A percentile compares a stretch with the other conserved stretches of the same genome.
These are phyloP conservation scores for Tiaroga cobitis DNA, from an alignment of 2,797 vertebrate genomes.

Conservation along the genomic window DNA sequence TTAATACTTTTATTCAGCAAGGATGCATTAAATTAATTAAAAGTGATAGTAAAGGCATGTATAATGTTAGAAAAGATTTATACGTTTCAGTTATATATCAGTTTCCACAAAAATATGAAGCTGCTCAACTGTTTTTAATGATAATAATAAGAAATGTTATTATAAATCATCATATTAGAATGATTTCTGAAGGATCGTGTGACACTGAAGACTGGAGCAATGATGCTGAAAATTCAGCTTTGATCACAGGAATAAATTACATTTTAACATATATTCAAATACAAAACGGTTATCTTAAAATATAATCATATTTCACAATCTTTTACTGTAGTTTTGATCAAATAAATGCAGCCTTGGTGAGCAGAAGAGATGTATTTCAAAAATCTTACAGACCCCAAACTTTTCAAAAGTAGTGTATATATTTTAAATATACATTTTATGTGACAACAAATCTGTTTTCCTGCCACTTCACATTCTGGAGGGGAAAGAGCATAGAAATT, in stretches of 20 bases:
- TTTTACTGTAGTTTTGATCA: neutral
- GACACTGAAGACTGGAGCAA: neutral
- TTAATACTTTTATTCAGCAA: neutral
- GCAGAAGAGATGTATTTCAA: neutral
- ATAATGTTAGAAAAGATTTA: neutral
- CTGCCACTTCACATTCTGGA: slow-evolving; percentile 18
- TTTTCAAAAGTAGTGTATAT: neutral
- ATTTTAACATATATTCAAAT: neutral
- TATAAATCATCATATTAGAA: neutral
- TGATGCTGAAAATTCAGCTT: neutral
- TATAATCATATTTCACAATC: neutral
- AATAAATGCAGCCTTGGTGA: neutral
- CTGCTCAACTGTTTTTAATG: neutral
- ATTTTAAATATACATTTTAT: neutral
- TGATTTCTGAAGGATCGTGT: neutral
- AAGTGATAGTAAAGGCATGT: neutral
- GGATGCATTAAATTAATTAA: neutral
- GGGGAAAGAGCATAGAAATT: neutral
- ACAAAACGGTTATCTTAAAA: neutral
- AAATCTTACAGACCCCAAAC: neutral
- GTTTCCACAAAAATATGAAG: neutral
- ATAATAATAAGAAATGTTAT: neutral
- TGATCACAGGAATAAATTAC: neutral
- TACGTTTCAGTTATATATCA: no score
- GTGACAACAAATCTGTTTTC: neutral